phyloP scores from a whole-genome alignment of 2,888 invertebrate species.

The Orthosia incerta region DNA sequence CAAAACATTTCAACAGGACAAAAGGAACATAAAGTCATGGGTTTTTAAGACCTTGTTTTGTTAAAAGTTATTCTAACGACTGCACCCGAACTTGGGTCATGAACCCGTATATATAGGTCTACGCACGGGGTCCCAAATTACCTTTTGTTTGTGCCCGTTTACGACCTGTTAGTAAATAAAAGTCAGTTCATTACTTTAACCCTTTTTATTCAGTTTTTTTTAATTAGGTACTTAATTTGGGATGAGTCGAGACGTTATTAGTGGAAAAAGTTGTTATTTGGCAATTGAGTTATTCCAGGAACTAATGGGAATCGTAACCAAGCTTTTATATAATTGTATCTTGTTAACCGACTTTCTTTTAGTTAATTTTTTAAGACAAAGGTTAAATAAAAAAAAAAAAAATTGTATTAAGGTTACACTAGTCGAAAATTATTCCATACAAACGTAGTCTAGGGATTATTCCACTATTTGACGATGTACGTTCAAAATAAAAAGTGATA shows the following conservation, averaged over 20 bases:
- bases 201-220: slow-evolving; percentile 24
- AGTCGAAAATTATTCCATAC: no score
- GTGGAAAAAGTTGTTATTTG: neutral
- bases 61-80: slow-evolving; percentile 37
- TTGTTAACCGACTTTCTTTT: no score
- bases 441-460: no score
- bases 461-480: no score
- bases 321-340: no score
- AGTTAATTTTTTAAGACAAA: no score
- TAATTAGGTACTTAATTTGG: slow-evolving; percentile 36
- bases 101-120: slow-evolving; percentile 29
- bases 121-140: slow-evolving; percentile 26
- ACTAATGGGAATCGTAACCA: neutral
- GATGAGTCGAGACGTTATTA: neutral
- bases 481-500: no score
- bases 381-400: no score
- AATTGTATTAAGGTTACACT: no score
- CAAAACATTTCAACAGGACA: slow-evolving; percentile 14
- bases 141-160: slow-evolving; percentile 30
- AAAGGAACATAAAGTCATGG: slow-evolving; percentile 9
- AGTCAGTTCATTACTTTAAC: slow-evolving; percentile 36
- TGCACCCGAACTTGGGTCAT: slow-evolving; percentile 26
- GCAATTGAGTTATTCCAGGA: neutral
- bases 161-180: slow-evolving; percentile 45
- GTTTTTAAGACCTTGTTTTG: slow-evolving; percentile 37